Conservation (phyloP, 92 coral and sea anemone species). For the Galaxea fascicularis region DNA sequence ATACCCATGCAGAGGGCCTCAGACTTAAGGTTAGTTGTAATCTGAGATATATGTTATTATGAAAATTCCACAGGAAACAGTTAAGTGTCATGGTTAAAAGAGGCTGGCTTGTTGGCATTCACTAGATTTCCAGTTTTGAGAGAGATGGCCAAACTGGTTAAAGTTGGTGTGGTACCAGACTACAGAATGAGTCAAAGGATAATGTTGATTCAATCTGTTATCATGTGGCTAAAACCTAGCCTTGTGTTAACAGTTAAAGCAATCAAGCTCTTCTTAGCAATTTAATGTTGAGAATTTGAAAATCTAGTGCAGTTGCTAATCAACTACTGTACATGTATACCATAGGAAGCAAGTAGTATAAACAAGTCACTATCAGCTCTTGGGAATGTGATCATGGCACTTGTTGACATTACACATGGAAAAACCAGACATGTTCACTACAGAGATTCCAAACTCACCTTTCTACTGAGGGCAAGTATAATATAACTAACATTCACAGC, state of each 20-base stretch:
- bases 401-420: constrained; percentile 98
- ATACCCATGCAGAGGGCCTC: constrained; percentile 96
- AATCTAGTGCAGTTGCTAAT: background rate
- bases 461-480: constrained; percentile 84
- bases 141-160: too few species aligned
- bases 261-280: background rate
- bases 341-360: constrained; percentile 97
- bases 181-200: too few species aligned
- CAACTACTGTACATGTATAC: background rate
- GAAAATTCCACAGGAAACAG: too few species aligned
- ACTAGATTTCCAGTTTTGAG: too few species aligned
- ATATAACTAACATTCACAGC: too few species aligned
- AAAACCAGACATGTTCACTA: constrained; percentile 97
- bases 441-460: constrained; percentile 96
- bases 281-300: too few species aligned
- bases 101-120: too few species aligned
- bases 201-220: too few species aligned
- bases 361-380: constrained; percentile 95
- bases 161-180: too few species aligned
- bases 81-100: too few species aligned
- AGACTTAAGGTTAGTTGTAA: constrained; percentile 82
- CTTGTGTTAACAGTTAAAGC: too few species aligned
- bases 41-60: background rate
- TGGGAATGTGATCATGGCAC: constrained; percentile 98
- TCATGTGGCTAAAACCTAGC: too few species aligned